These are phyloP conservation scores for Branchipolynoe longqiensis DNA, from an alignment of 2,888 invertebrate species.

Conservation along the genomic window DNA sequence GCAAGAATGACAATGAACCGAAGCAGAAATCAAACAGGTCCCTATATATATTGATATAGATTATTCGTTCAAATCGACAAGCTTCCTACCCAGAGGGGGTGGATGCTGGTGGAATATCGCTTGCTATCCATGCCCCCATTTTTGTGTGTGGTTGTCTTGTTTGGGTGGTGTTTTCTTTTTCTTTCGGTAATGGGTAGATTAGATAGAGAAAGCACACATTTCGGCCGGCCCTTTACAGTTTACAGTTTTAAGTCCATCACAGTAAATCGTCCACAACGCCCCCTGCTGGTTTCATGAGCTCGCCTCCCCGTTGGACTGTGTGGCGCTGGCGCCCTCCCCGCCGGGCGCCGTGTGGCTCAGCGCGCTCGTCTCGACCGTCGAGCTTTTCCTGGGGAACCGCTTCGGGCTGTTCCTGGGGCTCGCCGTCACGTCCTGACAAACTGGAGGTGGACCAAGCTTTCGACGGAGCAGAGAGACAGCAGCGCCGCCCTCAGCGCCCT, in stretches of 20 bases:
- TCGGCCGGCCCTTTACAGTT: too few species aligned
- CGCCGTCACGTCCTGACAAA: slow-evolving; percentile 64
- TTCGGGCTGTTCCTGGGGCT: slow-evolving; percentile 65
- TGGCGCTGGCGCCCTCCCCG: slow-evolving; percentile 4
- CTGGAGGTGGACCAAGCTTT: slow-evolving; percentile 61
- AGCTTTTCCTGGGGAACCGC: slow-evolving; percentile 43
- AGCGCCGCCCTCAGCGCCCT: slow-evolving; percentile 29
- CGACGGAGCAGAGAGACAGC: slow-evolving; percentile 45
- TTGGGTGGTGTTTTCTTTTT: background rate
- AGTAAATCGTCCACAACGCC: slow-evolving; percentile 17
- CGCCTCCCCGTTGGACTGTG: slow-evolving; percentile 43
- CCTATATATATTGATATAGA: too few species aligned
- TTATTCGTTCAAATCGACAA: slow-evolving; percentile 42
- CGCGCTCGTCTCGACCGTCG: background rate
- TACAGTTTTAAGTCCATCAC: slow-evolving; percentile 54
- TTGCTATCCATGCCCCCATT: too few species aligned
- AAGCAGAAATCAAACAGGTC: slow-evolving; percentile 13
- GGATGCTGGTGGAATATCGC: too few species aligned
- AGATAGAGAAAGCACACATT: too few species aligned
- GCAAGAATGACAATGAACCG: background rate
- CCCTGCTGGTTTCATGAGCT: slow-evolving; percentile 45
- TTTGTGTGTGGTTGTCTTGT: too few species aligned
- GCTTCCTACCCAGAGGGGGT: slow-evolving; percentile 26
- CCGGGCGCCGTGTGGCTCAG: background rate
- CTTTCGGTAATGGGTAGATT: too few species aligned